Evolutionary conservation across 1,140 invertebrate genomes (phyloP), one percentile per base, ranked within the genome.

Genomic region (Drosophila rufa): DNA sequence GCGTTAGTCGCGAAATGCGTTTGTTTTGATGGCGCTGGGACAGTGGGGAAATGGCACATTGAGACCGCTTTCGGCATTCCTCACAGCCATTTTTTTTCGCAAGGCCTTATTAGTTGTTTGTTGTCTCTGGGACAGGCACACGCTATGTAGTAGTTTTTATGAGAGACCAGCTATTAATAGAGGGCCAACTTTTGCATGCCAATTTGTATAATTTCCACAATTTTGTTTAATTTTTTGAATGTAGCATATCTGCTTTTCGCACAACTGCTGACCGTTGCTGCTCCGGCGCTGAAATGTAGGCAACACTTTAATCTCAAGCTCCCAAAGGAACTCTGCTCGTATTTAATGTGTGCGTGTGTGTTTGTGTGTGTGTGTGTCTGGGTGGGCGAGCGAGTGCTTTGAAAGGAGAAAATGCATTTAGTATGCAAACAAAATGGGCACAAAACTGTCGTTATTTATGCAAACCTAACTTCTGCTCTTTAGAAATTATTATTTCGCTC

Each of bases 381-480:
- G 59, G 57, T 61, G 60, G 15, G 6, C n/a, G 43, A 38, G 58
- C 12, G 59, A 38, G 51, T 55, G 33, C 51, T 65, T 84, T 77
- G 64, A 68, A 58, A 22, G 64, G 59, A 68, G 55, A 71, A 87
- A 78, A 74, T 71, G 76, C 79, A 82, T 86, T 87, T 82, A 60
- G 71, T 66, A 83, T 87, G 80, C 77, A 75, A 82, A 82, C 65
- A 84, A 78, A 90, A 89, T 59, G 75, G 65, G 85, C 76, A 79
- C 85, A 89, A 75, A 84, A 90, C 73, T 90, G 78, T 46, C 78
- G 81, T 89, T 89, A 82, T 81, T 89, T 90, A 89, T 89, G 84
- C 84, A 89, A 89, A 90, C 81, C 65, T 79, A 90, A 85, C 85
- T 90, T 90, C 81, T 81, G 75, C 84, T 79, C 85, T 89, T 90